A percentile compares a stretch with the other conserved stretches of the same genome.
Conservation (phyloP, 2,113 vertebrate species). For the Spheniscus mendiculus region DNA sequence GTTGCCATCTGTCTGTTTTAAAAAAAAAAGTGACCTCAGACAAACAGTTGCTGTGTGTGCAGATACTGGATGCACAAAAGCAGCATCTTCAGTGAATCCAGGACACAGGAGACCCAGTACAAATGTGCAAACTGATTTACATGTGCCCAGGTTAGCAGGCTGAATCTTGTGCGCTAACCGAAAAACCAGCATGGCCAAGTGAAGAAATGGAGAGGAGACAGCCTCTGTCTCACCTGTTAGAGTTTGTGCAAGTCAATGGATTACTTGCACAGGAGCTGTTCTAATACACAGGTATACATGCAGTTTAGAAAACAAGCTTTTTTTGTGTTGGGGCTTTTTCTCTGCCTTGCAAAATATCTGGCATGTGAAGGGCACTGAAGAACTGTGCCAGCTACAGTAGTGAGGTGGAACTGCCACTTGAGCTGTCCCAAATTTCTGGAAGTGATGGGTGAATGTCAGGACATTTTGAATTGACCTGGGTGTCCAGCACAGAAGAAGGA, state of each 20-base stretch:
- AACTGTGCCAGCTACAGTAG: neutral
- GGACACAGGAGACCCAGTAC: neutral
- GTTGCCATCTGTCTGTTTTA: neutral
- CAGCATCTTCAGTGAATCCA: neutral
- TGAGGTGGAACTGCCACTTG: neutral
- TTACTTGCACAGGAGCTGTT: neutral
- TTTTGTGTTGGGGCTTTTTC: neutral
- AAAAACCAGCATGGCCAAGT: neutral
- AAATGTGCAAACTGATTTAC: neutral
- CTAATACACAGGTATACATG: rapidly evolving
- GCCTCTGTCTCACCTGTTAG: neutral
- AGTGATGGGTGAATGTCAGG: neutral
- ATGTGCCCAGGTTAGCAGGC: neutral
- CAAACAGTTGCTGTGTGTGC: neutral
- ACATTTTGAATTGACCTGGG: neutral
- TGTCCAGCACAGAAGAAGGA: neutral
- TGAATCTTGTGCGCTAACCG: neutral
- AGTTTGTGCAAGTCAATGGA: rapidly evolving
- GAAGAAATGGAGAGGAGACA: neutral
- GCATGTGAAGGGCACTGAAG: neutral
- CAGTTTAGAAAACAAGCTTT: neutral
- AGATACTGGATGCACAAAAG: neutral
- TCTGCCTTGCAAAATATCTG: neutral
- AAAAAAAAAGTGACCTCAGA: neutral
- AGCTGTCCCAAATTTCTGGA: neutral